phyloP scores from a whole-genome alignment of 1,140 invertebrate genomes.

The Alviniconcha marisindica region DNA sequence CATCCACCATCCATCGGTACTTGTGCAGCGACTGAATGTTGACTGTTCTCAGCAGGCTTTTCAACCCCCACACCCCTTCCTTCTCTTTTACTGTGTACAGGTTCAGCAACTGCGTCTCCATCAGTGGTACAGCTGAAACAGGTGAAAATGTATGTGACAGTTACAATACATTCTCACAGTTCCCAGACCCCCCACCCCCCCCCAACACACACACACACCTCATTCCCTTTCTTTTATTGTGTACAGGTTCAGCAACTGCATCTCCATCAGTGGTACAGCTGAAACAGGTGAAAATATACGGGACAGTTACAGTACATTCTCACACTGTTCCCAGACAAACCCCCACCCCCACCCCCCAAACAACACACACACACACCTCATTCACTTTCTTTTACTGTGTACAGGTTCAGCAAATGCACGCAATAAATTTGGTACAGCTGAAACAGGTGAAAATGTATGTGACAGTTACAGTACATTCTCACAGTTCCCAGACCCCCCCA shows the following conservation, averaged over 20 bases:
- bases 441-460: no score
- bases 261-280: conserved; percentile 62
- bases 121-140: conserved; percentile 62
- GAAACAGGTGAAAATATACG: no score
- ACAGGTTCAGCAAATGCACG: conserved; percentile 62
- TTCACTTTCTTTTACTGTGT: conserved; percentile 51
- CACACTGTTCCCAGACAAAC: no score
- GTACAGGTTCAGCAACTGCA: conserved; percentile 62
- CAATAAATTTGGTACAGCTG: conserved; percentile 60
- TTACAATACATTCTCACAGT: no score
- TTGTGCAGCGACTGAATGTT: conserved; percentile 55
- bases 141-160: no score
- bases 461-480: no score
- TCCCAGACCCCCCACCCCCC: no score
- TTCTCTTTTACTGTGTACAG: conserved; percentile 58
- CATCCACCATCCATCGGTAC: conserved; percentile 67
- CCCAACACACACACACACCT: conserved; percentile 60
- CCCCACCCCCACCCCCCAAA: no score
- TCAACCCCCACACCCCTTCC: conserved; percentile 63
- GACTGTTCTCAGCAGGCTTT: conserved; percentile 60
- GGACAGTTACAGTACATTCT: no score
- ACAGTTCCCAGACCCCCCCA: no score
- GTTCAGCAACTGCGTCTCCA: conserved; percentile 60
- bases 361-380: conserved; percentile 58
- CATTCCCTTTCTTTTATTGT: conserved; percentile 50